These are phyloP conservation scores for Noctua pronuba DNA, from an alignment of 2,888 invertebrate species.

Conservation along the genomic window DNA sequence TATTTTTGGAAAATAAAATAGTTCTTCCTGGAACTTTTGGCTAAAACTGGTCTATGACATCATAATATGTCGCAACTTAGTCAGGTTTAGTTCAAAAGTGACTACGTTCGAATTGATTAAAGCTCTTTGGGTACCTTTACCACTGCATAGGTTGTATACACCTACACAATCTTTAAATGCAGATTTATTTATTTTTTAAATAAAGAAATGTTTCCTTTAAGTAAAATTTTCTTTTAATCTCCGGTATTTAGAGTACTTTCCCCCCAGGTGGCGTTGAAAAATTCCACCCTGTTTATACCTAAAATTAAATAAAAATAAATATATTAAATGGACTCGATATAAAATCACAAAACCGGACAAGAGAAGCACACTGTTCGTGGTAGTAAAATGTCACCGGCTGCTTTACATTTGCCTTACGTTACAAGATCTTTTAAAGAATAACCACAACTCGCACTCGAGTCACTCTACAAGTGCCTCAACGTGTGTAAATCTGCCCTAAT, in stretches of 20 bases:
- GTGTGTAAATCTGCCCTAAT: slow-evolving; percentile 11
- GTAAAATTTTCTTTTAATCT: too few species aligned
- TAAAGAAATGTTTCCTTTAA: too few species aligned
- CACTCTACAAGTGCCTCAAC: background rate
- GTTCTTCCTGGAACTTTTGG: background rate
- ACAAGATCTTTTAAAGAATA: background rate
- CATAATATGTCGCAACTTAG: background rate
- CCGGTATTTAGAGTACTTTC: too few species aligned
- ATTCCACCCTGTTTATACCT: too few species aligned
- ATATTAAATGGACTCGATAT: background rate
- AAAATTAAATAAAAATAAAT: too few species aligned
- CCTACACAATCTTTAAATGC: too few species aligned
- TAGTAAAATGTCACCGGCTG: background rate
- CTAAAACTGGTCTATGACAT: background rate
- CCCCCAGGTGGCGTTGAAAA: too few species aligned
- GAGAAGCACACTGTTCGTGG: background rate
- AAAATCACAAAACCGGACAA: background rate
- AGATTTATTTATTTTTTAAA: too few species aligned
- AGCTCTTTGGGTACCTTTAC: background rate
- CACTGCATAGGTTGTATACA: background rate
- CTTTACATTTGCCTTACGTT: background rate
- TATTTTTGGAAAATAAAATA: background rate
- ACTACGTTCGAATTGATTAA: background rate
- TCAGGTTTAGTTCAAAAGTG: background rate
- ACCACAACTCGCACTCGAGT: background rate